Conservation (phyloP, 1,140 invertebrate species). For the Harpegnathos saltator region DNA sequence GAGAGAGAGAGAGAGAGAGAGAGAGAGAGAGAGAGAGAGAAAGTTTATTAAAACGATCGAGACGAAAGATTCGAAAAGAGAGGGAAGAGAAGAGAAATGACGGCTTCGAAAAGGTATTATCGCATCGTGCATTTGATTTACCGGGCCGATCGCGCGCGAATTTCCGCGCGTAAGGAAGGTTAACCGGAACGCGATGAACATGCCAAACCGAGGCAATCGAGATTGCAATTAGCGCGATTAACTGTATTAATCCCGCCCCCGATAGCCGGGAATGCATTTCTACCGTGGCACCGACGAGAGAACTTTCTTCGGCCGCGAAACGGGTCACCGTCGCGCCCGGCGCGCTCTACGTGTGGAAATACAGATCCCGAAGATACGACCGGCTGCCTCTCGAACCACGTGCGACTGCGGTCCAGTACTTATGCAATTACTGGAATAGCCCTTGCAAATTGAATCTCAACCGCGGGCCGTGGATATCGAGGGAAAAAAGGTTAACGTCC, state of each 20-base stretch:
- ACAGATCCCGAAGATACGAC: constrained; percentile 61
- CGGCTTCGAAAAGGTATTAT: background rate
- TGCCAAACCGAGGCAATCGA: constrained; percentile 38
- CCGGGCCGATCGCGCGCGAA: constrained; percentile 5
- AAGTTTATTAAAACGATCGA: background rate
- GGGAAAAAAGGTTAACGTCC: constrained; percentile 69
- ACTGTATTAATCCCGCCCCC: constrained; percentile 47
- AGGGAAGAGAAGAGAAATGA: background rate
- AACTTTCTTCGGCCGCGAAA: constrained; percentile 33
- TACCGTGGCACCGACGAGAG: constrained; percentile 24
- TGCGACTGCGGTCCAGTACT: constrained; percentile 73
- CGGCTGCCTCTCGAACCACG: constrained; percentile 60
- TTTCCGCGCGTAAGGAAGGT: constrained; percentile 18
- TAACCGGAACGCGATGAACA: constrained; percentile 48
- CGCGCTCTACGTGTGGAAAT: constrained; percentile 43
- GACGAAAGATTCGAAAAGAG: background rate
- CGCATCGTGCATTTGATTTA: constrained; percentile 6
- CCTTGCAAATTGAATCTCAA: constrained; percentile 76
- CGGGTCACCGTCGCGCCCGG: background rate
- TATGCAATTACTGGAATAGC: constrained; percentile 75
- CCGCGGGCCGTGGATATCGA: constrained; percentile 61
- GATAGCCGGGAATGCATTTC: constrained; percentile 16
- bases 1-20: background rate
- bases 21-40: too few species aligned
- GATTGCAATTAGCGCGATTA: constrained; percentile 44